Percentiles rank a stretch among this genome's conserved stretches.
phyloP scores from a whole-genome alignment of 2,888 invertebrate genomes.

The Apamea monoglypha region DNA sequence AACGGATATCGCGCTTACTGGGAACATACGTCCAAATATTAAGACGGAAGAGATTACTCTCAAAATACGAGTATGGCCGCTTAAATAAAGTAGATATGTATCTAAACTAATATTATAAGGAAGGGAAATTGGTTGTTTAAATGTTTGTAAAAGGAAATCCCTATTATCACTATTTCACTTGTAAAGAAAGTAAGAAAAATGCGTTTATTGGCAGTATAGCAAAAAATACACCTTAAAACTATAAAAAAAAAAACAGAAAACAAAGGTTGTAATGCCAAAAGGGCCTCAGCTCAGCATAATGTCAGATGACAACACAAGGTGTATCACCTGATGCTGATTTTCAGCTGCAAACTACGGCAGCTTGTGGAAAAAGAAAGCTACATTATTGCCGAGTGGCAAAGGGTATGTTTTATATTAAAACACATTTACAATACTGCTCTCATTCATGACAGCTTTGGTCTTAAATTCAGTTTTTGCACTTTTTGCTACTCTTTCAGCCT shows the following conservation, averaged over 20 bases:
- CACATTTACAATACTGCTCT: neutral
- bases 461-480: neutral
- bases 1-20: slow-evolving; percentile 22
- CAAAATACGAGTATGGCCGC: neutral
- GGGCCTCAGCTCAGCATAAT: too few relatives aligned
- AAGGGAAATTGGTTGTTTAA: neutral
- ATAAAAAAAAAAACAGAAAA: too few relatives aligned
- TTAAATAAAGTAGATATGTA: neutral
- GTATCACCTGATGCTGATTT: too few relatives aligned
- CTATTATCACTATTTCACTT: too few relatives aligned
- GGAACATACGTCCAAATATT: slow-evolving; percentile 26
- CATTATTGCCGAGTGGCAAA: neutral
- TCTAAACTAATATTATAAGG: neutral
- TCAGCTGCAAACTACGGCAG: too few relatives aligned
- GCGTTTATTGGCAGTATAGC: too few relatives aligned
- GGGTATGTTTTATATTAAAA: neutral
- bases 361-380: too few relatives aligned
- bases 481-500: neutral
- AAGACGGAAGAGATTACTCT: neutral
- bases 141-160: neutral
- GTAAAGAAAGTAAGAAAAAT: too few relatives aligned
- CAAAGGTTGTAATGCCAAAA: too few relatives aligned
- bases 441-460: too few relatives aligned
- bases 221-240: too few relatives aligned
- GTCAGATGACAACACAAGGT: too few relatives aligned